These are phyloP conservation scores for Leptopilina myrica DNA, from an alignment of 2,888 invertebrate species.

Conservation along the genomic window DNA sequence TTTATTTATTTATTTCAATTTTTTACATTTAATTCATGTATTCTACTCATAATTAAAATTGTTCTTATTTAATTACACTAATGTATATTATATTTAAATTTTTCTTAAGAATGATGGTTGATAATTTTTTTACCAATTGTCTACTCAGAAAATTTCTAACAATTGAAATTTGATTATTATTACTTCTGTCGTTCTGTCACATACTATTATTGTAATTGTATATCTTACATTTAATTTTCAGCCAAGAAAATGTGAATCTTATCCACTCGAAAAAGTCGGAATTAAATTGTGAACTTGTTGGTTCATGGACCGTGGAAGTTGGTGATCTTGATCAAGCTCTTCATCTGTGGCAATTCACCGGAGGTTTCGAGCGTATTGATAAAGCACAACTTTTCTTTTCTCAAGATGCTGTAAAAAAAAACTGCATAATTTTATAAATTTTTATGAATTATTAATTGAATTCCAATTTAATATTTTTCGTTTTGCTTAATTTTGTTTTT, in stretches of 20 bases:
- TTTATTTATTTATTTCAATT: slow-evolving; percentile 17
- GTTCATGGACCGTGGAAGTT: slow-evolving; percentile 96
- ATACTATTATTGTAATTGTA: too few relatives aligned
- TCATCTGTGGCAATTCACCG: slow-evolving; percentile 96
- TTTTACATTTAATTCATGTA: background rate
- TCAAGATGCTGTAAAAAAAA: slow-evolving; percentile 81
- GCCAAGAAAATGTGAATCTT: slow-evolving; percentile 87
- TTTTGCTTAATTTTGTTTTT: background rate
- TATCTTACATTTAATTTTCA: slow-evolving; percentile 70
- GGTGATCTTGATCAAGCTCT: slow-evolving; percentile 99
- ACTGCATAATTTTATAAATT: slow-evolving; percentile 5
- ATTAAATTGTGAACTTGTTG: slow-evolving; percentile 91
- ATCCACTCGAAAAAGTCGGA: slow-evolving; percentile 85
- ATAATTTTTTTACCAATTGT: too few relatives aligned
- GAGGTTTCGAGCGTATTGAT: slow-evolving; percentile 94
- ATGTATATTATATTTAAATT: too few relatives aligned
- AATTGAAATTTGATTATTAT: too few relatives aligned
- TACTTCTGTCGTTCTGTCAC: too few relatives aligned
- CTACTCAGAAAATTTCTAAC: too few relatives aligned
- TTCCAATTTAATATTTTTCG: background rate
- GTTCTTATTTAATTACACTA: too few relatives aligned
- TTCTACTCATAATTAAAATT: too few relatives aligned
- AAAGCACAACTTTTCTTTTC: slow-evolving; percentile 84
- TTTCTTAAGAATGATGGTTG: too few relatives aligned
- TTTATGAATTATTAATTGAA: too few relatives aligned